phyloP scores from a whole-genome alignment of 2,797 vertebrate genomes.

The Bovichtus diacanthus region DNA sequence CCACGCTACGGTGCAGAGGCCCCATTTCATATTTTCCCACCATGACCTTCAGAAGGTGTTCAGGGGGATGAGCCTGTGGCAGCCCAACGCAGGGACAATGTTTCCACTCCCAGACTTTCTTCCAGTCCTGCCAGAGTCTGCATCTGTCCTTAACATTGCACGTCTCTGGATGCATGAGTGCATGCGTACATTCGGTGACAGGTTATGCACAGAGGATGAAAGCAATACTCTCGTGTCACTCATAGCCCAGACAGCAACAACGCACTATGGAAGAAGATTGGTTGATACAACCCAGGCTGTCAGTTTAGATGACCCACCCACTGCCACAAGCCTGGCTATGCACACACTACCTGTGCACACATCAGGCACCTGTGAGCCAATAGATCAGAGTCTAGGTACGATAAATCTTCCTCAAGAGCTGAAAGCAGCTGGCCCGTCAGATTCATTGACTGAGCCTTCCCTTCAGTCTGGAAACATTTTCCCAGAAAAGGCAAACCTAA shows the following conservation, averaged over 20 bases:
- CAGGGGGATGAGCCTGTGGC: slow-evolving; percentile 84
- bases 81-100: slow-evolving; percentile 42
- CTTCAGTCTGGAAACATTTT: slow-evolving; percentile 12
- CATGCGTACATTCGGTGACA: slow-evolving; percentile 87
- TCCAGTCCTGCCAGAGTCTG: slow-evolving; percentile 27
- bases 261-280: slow-evolving; percentile 70
- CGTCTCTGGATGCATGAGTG: slow-evolving; percentile 92
- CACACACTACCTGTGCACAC: slow-evolving; percentile 2
- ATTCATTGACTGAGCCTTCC: slow-evolving; percentile 21
- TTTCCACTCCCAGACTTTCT: slow-evolving; percentile 5
- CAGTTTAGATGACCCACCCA: background rate
- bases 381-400: background rate
- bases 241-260: slow-evolving; percentile 75
- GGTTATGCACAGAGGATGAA: slow-evolving; percentile 79
- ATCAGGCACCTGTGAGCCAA: background rate
- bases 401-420: slow-evolving; percentile 19
- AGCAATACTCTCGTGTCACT: slow-evolving; percentile 72
- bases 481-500: background rate
- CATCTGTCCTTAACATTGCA: slow-evolving; percentile 67
- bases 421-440: slow-evolving; percentile 20
- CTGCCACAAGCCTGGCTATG: background rate
- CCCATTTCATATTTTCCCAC: slow-evolving; percentile 84
- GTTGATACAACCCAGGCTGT: slow-evolving; percentile 2
- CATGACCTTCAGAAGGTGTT: slow-evolving; percentile 87
- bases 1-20: slow-evolving; percentile 64